A percentile compares a stretch with the other conserved stretches of the same genome.
Evolutionary conservation across 2,888 invertebrate genomes (phyloP).

Genomic region (Nephrotoma appendiculata): DNA sequence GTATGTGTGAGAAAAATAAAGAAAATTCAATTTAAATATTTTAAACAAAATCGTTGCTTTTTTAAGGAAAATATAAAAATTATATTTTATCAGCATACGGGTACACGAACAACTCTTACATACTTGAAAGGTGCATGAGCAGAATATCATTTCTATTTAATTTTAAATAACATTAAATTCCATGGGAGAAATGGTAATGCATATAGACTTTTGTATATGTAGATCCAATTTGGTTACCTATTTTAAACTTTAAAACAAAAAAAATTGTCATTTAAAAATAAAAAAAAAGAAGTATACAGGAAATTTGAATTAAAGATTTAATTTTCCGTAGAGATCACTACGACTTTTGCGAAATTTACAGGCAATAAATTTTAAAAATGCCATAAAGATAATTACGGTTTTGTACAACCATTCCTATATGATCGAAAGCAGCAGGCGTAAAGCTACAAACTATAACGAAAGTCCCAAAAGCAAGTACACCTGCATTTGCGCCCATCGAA

Average conservation of each 20-base stretch:
- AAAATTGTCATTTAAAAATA: neutral
- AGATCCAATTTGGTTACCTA: neutral
- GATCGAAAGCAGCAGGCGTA: too few relatives aligned
- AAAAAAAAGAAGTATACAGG: neutral
- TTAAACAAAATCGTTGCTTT: neutral
- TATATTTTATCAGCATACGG: neutral
- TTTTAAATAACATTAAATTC: too few relatives aligned
- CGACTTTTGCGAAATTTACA: too few relatives aligned
- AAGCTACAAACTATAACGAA: too few relatives aligned
- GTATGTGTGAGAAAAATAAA: neutral
- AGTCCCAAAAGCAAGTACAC: too few relatives aligned
- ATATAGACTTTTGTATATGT: neutral
- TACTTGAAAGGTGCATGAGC: neutral
- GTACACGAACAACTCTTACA: neutral
- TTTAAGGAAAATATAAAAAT: neutral
- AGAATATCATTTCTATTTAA: neutral
- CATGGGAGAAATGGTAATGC: too few relatives aligned
- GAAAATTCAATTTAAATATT: neutral
- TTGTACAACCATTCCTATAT: too few relatives aligned
- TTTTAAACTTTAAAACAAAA: neutral
- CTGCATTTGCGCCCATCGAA: too few relatives aligned
- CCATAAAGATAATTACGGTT: too few relatives aligned
- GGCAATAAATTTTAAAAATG: too few relatives aligned
- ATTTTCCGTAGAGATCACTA: neutral
- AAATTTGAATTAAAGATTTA: neutral